These are phyloP conservation scores for Diprion similis DNA, from an alignment of 1,140 invertebrate genomes.

Conservation along the genomic window DNA sequence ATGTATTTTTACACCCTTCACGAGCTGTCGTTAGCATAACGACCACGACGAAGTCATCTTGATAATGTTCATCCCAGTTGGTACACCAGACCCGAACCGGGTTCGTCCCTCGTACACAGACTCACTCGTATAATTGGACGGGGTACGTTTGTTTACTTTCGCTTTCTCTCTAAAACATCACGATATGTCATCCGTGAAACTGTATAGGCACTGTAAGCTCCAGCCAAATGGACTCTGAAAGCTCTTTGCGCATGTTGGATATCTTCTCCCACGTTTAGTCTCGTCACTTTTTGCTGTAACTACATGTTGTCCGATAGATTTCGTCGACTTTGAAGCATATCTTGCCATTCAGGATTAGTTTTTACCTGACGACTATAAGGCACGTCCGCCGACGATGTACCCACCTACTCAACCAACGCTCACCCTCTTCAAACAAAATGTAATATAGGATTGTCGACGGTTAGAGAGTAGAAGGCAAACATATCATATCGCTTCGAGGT, in stretches of 20 bases:
- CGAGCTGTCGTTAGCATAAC: not conserved
- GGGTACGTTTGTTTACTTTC: not conserved
- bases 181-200: too few relatives aligned
- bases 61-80: not conserved
- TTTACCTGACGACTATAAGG: too few relatives aligned
- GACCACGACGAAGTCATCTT: not conserved
- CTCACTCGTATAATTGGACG: not conserved
- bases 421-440: not conserved
- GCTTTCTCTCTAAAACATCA: not conserved
- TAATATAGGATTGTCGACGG: not conserved
- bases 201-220: too few relatives aligned
- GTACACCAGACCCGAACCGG: too few relatives aligned
- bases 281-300: too few relatives aligned
- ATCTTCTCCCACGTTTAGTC: too few relatives aligned
- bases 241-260: too few relatives aligned
- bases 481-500: not conserved
- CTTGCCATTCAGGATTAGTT: too few relatives aligned
- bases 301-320: too few relatives aligned
- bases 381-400: not conserved
- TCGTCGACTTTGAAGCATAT: too few relatives aligned
- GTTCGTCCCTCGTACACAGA: not conserved
- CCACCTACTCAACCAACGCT: not conserved
- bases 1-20: not conserved
- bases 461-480: not conserved
- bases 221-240: too few relatives aligned